phyloP scores from a whole-genome alignment of 37 sponge, comb jelly and placozoan species.

The Hormiphora californensis region DNA sequence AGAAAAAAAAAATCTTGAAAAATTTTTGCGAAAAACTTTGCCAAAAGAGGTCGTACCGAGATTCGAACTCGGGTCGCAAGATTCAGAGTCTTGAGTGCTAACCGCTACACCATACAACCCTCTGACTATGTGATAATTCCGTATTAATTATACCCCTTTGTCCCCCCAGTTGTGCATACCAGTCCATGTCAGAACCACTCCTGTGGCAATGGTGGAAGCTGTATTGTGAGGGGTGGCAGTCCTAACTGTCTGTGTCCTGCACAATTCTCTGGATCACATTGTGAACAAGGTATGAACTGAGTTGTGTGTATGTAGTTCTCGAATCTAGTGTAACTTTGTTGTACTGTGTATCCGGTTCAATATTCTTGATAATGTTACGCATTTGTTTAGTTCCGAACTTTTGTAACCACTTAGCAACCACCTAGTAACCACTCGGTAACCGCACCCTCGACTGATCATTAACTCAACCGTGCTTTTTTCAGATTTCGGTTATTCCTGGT shows the following conservation, averaged over 20 bases:
- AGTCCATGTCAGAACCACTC: not conserved
- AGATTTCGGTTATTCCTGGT: not conserved
- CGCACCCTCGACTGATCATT: not conserved
- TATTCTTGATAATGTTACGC: no score
- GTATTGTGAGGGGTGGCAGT: not conserved
- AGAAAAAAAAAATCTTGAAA: not conserved
- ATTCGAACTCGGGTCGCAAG: slow-evolving; percentile 30
- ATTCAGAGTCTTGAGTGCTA: slow-evolving; percentile 36
- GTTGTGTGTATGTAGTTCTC: no score
- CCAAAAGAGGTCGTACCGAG: slow-evolving; percentile 17
- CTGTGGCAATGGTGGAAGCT: not conserved
- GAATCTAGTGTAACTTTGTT: no score
- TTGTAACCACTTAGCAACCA: no score
- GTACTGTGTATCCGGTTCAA: no score
- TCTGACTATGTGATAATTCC: not conserved
- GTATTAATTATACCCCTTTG: no score
- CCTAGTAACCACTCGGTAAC: no score
- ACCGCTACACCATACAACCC: slow-evolving; percentile 21
- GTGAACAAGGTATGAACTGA: no score
- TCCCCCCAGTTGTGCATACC: no score
- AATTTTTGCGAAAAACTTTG: not conserved
- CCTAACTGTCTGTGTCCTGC: not conserved
- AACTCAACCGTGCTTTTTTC: not conserved
- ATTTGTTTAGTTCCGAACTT: no score
- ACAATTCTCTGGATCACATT: not conserved